Percentiles rank a stretch among this genome's conserved stretches.
Conservation (phyloP, 2,888 invertebrate species). For the Torymus aiolomorphi region DNA sequence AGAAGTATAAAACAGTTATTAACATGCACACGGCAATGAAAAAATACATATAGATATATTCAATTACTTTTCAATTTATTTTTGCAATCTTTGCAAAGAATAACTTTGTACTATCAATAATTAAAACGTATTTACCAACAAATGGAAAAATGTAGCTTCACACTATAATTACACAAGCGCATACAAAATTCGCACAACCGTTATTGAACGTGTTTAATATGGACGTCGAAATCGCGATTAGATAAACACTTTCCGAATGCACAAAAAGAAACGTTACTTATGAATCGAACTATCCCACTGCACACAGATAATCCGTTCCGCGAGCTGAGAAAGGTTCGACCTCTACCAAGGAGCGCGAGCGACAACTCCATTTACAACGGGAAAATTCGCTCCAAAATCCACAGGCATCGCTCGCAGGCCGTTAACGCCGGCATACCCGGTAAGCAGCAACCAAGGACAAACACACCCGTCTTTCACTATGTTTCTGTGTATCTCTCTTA, state of each 20-base stretch:
- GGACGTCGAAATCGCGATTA: slow-evolving; percentile 14
- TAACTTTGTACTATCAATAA: too few species aligned
- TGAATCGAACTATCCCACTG: slow-evolving; percentile 17
- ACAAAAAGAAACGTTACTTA: not conserved
- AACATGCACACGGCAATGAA: too few species aligned
- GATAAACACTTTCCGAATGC: slow-evolving; percentile 7
- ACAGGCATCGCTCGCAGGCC: slow-evolving; percentile 67
- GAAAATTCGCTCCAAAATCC: slow-evolving; percentile 68
- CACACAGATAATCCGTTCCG: slow-evolving; percentile 69
- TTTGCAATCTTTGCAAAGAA: not conserved
- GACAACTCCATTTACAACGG: slow-evolving; percentile 74
- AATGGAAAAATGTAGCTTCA: too few species aligned
- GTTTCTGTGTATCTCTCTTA: not conserved
- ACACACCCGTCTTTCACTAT: not conserved
- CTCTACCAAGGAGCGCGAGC: slow-evolving; percentile 74
- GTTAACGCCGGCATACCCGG: slow-evolving; percentile 70
- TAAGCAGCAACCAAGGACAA: slow-evolving; percentile 59
- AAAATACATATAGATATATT: not conserved
- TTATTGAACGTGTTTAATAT: too few species aligned
- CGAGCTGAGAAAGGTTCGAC: slow-evolving; percentile 71
- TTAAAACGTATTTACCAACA: too few species aligned
- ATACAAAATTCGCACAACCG: too few species aligned
- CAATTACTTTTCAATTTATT: not conserved
- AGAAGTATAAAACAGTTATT: too few species aligned
- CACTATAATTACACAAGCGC: too few species aligned